Evolutionary conservation across 2,888 invertebrate genomes (phyloP).

Genomic region (Harmothoe impar): DNA sequence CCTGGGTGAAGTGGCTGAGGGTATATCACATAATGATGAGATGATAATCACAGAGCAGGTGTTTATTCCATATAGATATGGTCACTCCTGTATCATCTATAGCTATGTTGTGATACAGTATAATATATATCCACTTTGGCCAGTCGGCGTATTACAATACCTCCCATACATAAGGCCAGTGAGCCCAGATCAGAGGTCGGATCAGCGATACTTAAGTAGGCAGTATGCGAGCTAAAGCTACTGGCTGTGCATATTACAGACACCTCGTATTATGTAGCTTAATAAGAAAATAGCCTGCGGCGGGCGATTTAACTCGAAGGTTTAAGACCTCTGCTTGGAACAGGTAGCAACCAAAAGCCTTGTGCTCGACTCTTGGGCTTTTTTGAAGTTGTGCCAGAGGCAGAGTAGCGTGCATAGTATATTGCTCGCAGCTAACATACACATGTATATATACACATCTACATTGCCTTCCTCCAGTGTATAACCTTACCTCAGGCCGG

Average conservation of each 20-base stretch:
- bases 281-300: not conserved
- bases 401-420: not conserved
- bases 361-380: not conserved
- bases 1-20: no score
- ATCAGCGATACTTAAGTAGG: slow-evolving; percentile 14
- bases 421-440: not conserved
- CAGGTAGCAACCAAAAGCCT: not conserved
- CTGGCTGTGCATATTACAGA: slow-evolving; percentile 20
- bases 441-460: not conserved
- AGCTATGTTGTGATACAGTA: not conserved
- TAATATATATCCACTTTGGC: not conserved
- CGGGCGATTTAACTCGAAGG: not conserved
- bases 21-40: no score
- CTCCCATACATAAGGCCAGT: not conserved
- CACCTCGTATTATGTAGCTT: slow-evolving; percentile 35
- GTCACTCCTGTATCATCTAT: not conserved
- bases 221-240: slow-evolving; percentile 7
- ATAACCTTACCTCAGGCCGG: not conserved
- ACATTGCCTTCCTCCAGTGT: not conserved
- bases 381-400: slow-evolving; percentile 6
- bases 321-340: slow-evolving; percentile 4
- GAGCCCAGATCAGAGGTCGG: not conserved
- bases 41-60: no score
- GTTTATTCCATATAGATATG: no score
- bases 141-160: not conserved